phyloP scores from a whole-genome alignment of 2,888 invertebrate species.

The Eulithis prunata region DNA sequence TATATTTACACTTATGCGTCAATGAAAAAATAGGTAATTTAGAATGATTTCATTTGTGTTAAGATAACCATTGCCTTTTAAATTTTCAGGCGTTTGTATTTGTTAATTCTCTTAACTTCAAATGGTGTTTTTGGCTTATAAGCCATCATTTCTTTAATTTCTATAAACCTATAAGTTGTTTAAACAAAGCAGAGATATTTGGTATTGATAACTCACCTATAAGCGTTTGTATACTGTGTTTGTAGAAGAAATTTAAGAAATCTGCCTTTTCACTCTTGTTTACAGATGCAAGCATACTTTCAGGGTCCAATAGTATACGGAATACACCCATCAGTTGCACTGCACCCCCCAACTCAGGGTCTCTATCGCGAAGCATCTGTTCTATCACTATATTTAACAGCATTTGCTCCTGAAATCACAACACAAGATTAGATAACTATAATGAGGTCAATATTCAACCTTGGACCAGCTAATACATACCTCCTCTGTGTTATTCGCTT shows the following conservation, averaged over 20 bases:
- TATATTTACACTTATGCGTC: too few relatives aligned
- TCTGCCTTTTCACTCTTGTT: slow-evolving; percentile 99
- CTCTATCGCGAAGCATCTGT: slow-evolving; percentile 98
- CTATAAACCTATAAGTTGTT: background rate
- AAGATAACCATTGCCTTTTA: too few relatives aligned
- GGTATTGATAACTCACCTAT: slow-evolving; percentile 86
- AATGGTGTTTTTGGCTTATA: too few relatives aligned
- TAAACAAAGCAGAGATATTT: background rate
- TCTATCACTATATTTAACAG: slow-evolving; percentile 98
- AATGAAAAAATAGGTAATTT: too few relatives aligned
- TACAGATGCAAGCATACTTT: slow-evolving; percentile 97
- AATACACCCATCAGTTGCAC: slow-evolving; percentile 98
- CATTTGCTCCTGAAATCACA: slow-evolving; percentile 92
- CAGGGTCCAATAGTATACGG: slow-evolving; percentile 96
- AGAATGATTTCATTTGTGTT: too few relatives aligned
- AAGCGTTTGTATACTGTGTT: slow-evolving; percentile 97
- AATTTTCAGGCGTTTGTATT: too few relatives aligned
- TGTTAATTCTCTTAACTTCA: too few relatives aligned
- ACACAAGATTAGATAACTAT: slow-evolving; percentile 27
- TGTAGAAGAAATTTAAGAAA: slow-evolving; percentile 99
- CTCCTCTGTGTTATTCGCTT: slow-evolving; percentile 94
- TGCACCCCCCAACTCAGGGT: slow-evolving; percentile 98
- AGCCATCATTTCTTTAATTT: too few relatives aligned
- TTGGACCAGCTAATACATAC: slow-evolving; percentile 70
- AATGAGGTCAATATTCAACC: slow-evolving; percentile 29